Base-by-base conservation (phyloP, 2,113 vertebrate genomes). In the Picathartes gymnocephalus region DNA sequence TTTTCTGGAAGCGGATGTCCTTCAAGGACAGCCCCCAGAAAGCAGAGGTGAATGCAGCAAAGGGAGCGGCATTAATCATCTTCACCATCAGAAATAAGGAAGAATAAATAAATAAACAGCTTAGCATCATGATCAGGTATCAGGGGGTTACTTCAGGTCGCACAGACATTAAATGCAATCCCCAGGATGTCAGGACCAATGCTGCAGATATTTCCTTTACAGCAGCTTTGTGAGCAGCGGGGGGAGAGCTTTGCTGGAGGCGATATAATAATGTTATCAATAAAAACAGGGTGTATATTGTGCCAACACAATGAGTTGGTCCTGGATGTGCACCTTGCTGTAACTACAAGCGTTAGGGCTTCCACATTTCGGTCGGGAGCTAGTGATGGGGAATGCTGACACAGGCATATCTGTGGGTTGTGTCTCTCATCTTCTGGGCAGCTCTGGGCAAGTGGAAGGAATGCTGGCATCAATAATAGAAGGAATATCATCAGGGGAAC, bases 81-180 rank as follows among this genome's bases (percentile, higher is more conserved):
- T 96, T 95, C 95, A 78, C 78, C 66, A 40, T 90, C 66, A 47
- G 89, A 97, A 96, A 97, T 79, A 90, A 96, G 97, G 76, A 88
- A 97, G 97, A 97, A 97, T 97, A 98, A 98, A 98, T 97, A 98
- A 98, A 98, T 97, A 98, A 98, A 98, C 88, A 97, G 65, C 93
- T 95, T 95, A 91, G 96, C 95, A 97, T 96, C 95, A 89, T 95
- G 97, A 97, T 96, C 94, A 51, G 94, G 88, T 95, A 97, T 86
- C 94, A 73, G 83, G 93, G 88, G 96, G 96, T 96, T 88, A 48
- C 93, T 91, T 93, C 91, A 94, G 97, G 98, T 98, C 93, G n/a
- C 90, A 48, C 4, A 50, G 70, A 92, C 95, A 90, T 96, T 97
- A 97, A 95, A 97, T 83, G 85, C 97, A 97, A 97, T 93, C 89